phyloP scores from a whole-genome alignment of 2,797 vertebrate species.

The Phoebastria nigripes region DNA sequence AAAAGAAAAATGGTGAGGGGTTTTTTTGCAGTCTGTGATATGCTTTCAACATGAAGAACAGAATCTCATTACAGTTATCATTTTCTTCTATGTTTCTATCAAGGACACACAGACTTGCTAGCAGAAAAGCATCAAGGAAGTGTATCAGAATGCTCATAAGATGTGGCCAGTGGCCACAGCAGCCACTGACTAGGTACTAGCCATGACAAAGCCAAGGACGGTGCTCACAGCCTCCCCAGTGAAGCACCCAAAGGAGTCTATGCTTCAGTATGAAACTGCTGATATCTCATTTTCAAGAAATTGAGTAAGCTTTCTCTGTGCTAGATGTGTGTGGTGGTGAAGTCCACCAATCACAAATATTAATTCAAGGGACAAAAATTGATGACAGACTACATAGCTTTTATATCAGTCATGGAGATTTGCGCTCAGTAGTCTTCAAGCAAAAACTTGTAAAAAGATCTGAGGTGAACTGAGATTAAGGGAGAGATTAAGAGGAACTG shows the following conservation, averaged over 20 bases:
- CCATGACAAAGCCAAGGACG: accelerated
- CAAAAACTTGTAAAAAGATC: background rate
- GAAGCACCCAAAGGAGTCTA: background rate
- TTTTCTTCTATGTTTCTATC: background rate
- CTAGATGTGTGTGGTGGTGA: background rate
- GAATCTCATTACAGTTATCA: background rate
- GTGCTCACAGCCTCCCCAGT: background rate
- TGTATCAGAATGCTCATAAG: background rate
- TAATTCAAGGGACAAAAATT: background rate
- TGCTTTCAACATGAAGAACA: background rate
- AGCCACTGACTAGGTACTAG: background rate
- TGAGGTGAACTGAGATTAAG: background rate
- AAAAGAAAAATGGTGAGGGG: background rate
- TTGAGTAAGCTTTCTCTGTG: background rate
- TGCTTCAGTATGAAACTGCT: background rate
- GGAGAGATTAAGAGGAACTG: background rate
- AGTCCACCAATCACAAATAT: background rate
- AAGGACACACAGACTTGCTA: background rate
- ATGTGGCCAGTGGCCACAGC: background rate
- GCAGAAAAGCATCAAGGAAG: background rate
- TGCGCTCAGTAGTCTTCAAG: background rate
- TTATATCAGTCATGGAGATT: background rate
- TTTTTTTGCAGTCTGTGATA: background rate
- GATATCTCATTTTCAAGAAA: background rate
- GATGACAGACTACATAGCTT: background rate